Evolutionary conservation across 2,797 vertebrate genomes (phyloP).

Genomic region (Margarornis squamiger): DNA sequence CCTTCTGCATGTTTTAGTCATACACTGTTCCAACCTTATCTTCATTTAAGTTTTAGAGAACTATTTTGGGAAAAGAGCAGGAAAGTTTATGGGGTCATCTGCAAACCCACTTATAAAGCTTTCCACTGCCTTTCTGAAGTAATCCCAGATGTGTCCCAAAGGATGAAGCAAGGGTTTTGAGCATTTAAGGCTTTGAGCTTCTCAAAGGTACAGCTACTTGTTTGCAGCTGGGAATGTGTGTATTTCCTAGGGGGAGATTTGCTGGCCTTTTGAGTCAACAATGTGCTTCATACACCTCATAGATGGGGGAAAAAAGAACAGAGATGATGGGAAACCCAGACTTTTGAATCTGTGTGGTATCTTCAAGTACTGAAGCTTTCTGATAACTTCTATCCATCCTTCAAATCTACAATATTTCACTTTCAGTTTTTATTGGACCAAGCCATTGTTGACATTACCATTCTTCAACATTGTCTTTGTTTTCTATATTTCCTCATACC

Average conservation of each 20-base stretch:
- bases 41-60: not conserved
- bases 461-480: not conserved
- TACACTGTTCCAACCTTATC: not conserved
- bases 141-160: not conserved
- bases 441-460: not conserved
- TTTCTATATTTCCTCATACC: not conserved
- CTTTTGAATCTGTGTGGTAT: not conserved
- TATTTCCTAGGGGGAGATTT: not conserved
- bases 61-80: not conserved
- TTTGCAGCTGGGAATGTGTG: not conserved
- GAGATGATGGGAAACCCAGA: not conserved
- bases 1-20: not conserved
- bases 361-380: not conserved
- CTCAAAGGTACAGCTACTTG: not conserved
- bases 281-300: not conserved
- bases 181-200: not conserved
- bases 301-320: not conserved
- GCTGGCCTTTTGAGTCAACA: not conserved
- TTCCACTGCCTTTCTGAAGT: not conserved
- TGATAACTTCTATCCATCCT: not conserved
- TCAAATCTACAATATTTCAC: not conserved
- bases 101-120: not conserved
- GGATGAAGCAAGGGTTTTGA: not conserved
- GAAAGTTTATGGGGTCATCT: not conserved
- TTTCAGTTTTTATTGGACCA: not conserved